These are phyloP conservation scores for Apotomis betuletana DNA, from an alignment of 2,888 invertebrate species.

Conservation along the genomic window DNA sequence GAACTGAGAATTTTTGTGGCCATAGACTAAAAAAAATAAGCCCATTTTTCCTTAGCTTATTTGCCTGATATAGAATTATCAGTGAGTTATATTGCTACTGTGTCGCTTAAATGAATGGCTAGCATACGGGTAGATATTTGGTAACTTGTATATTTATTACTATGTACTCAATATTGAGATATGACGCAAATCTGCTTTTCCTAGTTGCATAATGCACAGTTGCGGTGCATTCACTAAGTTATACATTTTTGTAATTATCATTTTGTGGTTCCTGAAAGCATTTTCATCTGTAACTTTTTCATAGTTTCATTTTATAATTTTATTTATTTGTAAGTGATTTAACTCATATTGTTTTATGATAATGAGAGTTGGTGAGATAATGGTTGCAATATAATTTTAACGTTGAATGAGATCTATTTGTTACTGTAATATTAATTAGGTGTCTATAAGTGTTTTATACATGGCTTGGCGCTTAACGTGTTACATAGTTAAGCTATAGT, in stretches of 20 bases:
- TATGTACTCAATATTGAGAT: constrained; percentile 11
- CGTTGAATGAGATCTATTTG: constrained; percentile 35
- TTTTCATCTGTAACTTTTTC: constrained; percentile 61
- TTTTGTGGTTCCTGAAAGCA: constrained; percentile 77
- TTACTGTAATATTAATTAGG: constrained; percentile 15
- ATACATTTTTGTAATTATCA: constrained; percentile 40
- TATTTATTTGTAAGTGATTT: constrained; percentile 32
- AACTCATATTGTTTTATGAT: constrained; percentile 33
- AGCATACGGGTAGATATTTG: constrained; percentile 29
- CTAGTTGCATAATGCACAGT: constrained; percentile 42
- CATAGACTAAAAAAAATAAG: too few relatives aligned
- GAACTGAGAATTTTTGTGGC: background rate
- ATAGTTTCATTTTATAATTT: constrained; percentile 41
- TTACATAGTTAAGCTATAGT: background rate
- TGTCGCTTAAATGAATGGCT: constrained; percentile 6
- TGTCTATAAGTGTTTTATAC: constrained; percentile 14
- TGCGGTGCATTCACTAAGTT: constrained; percentile 12
- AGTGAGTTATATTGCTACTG: background rate
- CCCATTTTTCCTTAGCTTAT: background rate
- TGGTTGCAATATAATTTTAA: constrained; percentile 39
- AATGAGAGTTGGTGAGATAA: constrained; percentile 13
- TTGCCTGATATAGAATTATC: background rate
- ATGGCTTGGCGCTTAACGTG: constrained; percentile 3
- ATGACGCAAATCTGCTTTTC: constrained; percentile 30
- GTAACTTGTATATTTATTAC: constrained; percentile 12